These are phyloP conservation scores for Yponomeuta sedellus DNA, from an alignment of 2,888 invertebrate species.

Conservation along the genomic window DNA sequence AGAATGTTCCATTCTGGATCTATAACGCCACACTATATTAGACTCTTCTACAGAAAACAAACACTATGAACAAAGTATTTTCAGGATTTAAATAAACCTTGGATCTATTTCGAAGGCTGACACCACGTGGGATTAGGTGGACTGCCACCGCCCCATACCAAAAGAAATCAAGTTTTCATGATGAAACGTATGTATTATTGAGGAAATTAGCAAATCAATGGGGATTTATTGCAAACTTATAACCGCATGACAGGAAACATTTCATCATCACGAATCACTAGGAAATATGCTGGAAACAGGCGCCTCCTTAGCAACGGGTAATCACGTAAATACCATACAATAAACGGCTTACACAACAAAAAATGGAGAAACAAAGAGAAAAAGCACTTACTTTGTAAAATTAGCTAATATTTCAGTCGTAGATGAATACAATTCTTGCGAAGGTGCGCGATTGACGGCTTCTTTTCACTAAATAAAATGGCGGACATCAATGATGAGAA, in stretches of 20 bases:
- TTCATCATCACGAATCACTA: background rate
- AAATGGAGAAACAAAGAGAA: background rate
- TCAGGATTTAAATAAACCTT: background rate
- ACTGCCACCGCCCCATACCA: background rate
- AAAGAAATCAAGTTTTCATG: conserved; percentile 1
- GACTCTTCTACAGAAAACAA: too few species aligned
- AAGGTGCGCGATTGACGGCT: conserved; percentile 72
- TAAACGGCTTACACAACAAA: background rate
- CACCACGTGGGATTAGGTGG: conserved; percentile 1
- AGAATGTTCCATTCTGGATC: background rate
- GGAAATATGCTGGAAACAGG: background rate
- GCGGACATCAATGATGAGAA: conserved; percentile 36
- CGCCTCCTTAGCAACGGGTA: background rate
- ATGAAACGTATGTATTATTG: background rate
- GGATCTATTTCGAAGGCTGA: background rate
- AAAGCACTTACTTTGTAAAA: conserved; percentile 51
- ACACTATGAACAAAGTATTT: too few species aligned
- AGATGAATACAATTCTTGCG: conserved; percentile 47
- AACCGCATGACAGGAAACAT: background rate
- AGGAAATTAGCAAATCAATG: background rate
- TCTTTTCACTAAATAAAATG: conserved; percentile 63
- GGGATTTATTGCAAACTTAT: background rate
- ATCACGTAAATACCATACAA: background rate
- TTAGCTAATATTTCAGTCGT: conserved; percentile 42
- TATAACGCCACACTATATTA: too few species aligned